Percentiles rank a stretch among this genome's conserved stretches.
These are phyloP conservation scores for Ranitomeya variabilis DNA, from an alignment of 2,113 vertebrate genomes.

Conservation along the genomic window DNA sequence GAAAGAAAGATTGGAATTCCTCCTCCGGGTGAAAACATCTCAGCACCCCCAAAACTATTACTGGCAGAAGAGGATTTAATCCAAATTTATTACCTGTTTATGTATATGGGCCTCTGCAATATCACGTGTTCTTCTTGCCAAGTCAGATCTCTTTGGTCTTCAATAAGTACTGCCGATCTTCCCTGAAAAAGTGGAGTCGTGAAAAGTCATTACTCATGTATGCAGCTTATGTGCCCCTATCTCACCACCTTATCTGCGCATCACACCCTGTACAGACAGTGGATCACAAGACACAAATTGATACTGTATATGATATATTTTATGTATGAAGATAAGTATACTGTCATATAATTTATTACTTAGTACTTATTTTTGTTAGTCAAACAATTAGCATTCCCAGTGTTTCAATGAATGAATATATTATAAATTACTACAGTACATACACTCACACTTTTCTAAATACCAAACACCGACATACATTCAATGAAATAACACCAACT, in stretches of 20 bases:
- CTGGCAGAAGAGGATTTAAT: neutral
- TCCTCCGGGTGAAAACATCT: neutral
- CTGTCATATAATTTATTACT: too few species aligned
- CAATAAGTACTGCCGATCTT: conserved; percentile 63
- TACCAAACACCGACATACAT: neutral
- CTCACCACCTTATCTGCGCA: neutral
- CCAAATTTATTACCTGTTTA: conserved; percentile 66
- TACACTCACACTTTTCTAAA: neutral
- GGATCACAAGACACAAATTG: neutral
- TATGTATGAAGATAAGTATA: too few species aligned
- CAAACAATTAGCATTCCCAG: too few species aligned
- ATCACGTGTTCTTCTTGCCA: conserved; percentile 63
- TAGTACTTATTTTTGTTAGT: too few species aligned
- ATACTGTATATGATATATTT: neutral
- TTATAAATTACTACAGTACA: too few species aligned
- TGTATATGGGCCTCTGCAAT: conserved; percentile 60
- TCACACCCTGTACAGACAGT: neutral
- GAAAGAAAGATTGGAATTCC: neutral
- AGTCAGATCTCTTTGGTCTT: conserved; percentile 64
- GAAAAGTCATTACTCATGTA: neutral
- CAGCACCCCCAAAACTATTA: neutral
- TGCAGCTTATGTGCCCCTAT: neutral
- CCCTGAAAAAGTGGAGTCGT: conserved; percentile 67
- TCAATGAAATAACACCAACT: neutral
- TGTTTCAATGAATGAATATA: too few species aligned